Evolutionary conservation across 92 coral and sea anemone species (phyloP).

Genomic region (Porites rus): DNA sequence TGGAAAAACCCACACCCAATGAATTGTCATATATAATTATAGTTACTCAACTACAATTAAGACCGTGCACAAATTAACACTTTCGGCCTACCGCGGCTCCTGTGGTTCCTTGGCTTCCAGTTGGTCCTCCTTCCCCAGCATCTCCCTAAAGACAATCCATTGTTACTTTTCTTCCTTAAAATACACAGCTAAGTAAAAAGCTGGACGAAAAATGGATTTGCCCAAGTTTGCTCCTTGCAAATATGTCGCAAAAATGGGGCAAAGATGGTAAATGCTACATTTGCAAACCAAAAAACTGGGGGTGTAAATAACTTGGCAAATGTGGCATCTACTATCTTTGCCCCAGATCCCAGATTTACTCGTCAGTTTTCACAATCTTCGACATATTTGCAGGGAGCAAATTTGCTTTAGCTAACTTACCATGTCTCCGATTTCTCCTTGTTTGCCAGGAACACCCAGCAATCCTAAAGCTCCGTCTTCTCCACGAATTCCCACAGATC

Average conservation of each 20-base stretch:
- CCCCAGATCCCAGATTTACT: too few relatives aligned
- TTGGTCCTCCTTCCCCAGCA: conserved; percentile 30
- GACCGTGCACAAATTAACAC: not conserved
- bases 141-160: conserved; percentile 16
- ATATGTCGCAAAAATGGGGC: too few relatives aligned
- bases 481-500: conserved; percentile 26
- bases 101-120: conserved; percentile 28
- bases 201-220: too few relatives aligned
- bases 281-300: too few relatives aligned
- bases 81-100: conserved; percentile 14
- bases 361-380: too few relatives aligned
- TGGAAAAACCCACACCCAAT: too few relatives aligned
- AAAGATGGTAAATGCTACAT: too few relatives aligned
- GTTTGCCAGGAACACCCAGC: conserved; percentile 21
- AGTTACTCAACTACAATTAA: not conserved
- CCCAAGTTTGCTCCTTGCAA: too few relatives aligned
- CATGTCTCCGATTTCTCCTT: conserved; percentile 30
- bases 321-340: too few relatives aligned
- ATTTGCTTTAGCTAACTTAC: not conserved
- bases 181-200: too few relatives aligned
- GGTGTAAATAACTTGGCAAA: too few relatives aligned
- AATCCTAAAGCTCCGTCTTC: conserved; percentile 16
- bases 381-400: not conserved
- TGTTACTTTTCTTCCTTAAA: not conserved
- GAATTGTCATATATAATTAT: too few relatives aligned